Evolutionary conservation across 2,888 invertebrate species (phyloP), one percentile per base, ranked within the genome.

Genomic region (Stenoptilia bipunctidactyla): DNA sequence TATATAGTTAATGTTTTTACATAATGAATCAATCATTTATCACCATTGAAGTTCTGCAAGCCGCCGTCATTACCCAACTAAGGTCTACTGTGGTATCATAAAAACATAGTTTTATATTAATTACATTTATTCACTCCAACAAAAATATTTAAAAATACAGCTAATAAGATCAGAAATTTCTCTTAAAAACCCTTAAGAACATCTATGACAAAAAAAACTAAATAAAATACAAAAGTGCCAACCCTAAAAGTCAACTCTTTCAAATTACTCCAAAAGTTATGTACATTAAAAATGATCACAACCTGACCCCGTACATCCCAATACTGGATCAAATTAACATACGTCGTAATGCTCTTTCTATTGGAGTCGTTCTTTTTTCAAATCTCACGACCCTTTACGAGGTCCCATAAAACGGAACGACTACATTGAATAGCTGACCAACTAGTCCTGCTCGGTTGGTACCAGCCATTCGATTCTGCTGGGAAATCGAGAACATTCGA

Each of bases 311-410:
- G 12, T 10, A 10, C 30, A n/a, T 12, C 20, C 4, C 3, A 20
- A 20, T 10, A 30, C 30, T 53, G 55, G 57, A 66, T 63, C 53
- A 61, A 67, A 73, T 74, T 74, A 74, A 61, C 68, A 74, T 74
- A 69, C 54, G 58, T 58, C 55, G 52, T 55, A 46, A 51, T 49
- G 55, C 58, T 58, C 56, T 58, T 38, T 47, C 56, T 47, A 45
- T 43, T 20, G 20, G 20, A 47, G 52, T 57, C 40, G 52, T 52
- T 64, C 69, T n/a, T 69, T 61, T 66, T 61, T 56, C 51, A 51
- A 52, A 52, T 54, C 60, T 56, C 55, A 47, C 55, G 58, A 55
- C 56, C 67, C 50, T 72, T 75, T 69, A 76, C 66, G 64, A 63
- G 46, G 41, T 52, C 51, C 59, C 52, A 71, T 77, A 75, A 77